Conservation (phyloP, 2,113 vertebrate species). For the Aegithalos caudatus region DNA sequence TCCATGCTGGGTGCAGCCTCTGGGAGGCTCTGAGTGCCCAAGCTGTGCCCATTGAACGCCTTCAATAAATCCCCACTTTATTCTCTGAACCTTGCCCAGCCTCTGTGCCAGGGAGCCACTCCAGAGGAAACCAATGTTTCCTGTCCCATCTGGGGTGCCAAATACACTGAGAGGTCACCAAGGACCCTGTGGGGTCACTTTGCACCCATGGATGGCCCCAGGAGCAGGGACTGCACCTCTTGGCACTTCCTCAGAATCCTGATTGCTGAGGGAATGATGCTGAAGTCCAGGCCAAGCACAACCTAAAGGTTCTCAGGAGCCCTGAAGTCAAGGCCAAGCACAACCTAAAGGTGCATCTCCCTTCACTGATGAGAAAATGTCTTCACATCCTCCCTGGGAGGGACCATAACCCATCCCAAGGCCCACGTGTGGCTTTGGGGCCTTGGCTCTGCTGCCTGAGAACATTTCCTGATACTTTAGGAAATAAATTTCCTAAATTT, state of each 20-base stretch:
- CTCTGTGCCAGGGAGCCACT: rapidly evolving
- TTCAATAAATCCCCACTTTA: background rate
- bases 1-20: background rate
- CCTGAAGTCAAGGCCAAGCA: background rate
- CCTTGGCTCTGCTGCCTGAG: background rate
- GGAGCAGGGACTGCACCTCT: background rate
- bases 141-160: background rate
- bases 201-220: background rate
- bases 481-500: background rate
- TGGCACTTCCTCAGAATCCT: background rate
- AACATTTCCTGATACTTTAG: background rate
- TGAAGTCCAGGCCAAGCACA: background rate
- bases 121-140: no score
- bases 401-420: background rate
- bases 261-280: rapidly evolving
- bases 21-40: background rate
- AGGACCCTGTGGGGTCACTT: background rate
- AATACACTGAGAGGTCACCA: rapidly evolving
- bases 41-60: background rate
- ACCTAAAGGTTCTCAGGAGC: background rate
- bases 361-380: background rate
- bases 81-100: background rate
- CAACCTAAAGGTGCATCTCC: background rate
- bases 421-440: background rate
- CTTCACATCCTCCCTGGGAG: background rate